phyloP scores from a whole-genome alignment of 2,888 invertebrate genomes.

The Microctonus brassicae region DNA sequence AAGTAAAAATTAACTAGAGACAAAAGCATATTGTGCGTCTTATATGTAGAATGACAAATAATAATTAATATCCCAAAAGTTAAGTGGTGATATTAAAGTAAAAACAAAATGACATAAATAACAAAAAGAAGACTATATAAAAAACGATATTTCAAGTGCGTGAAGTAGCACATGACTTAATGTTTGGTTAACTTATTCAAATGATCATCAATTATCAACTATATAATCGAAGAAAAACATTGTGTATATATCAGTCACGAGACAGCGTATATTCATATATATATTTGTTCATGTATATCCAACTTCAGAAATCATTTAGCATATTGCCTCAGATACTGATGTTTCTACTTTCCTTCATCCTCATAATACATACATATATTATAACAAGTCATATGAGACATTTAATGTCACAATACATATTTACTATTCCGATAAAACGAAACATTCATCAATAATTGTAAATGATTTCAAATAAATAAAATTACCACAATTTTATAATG shows the following conservation, averaged over 20 bases:
- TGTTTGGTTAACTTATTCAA: conserved; percentile 43
- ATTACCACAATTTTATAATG: not conserved
- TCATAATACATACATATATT: not conserved
- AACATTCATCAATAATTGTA: too few species aligned
- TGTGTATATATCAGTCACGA: conserved; percentile 20
- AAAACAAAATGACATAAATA: conserved; percentile 11
- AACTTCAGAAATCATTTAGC: conserved; percentile 31
- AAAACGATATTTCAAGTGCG: conserved; percentile 32
- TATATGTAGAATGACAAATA: not conserved
- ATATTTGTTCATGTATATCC: conserved; percentile 25
- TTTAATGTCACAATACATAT: not conserved
- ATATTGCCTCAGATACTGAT: conserved; percentile 17
- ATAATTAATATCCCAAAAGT: not conserved
- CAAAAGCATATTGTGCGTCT: conserved; percentile 7
- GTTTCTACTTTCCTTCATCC: conserved; percentile 5
- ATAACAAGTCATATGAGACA: conserved; percentile 29
- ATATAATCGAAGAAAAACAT: conserved; percentile 37
- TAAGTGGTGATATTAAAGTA: conserved; percentile 16
- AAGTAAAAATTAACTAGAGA: not conserved
- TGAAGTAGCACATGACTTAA: conserved; percentile 44
- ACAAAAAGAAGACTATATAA: not conserved
- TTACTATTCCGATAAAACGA: not conserved
- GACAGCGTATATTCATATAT: conserved; percentile 4
- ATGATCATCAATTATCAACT: conserved; percentile 50
- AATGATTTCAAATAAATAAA: not conserved